Percentiles rank a stretch among this genome's conserved stretches.
Evolutionary conservation across 1,140 invertebrate genomes (phyloP).

Genomic region (Anadara kagoshimensis): DNA sequence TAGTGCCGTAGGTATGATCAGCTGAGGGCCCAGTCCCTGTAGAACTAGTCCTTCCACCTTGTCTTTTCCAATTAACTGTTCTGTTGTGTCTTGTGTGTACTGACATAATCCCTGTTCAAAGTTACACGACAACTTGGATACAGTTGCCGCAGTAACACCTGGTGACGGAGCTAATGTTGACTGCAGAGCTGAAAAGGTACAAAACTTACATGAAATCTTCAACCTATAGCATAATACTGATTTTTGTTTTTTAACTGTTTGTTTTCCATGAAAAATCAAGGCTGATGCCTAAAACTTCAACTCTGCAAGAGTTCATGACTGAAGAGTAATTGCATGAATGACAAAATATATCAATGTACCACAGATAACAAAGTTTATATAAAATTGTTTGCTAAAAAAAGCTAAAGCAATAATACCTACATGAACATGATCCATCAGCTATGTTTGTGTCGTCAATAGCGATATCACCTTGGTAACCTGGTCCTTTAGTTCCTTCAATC

Average conservation of each 20-base stretch:
- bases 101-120: constrained; percentile 79
- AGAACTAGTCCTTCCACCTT: constrained; percentile 43
- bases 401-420: constrained; percentile 17
- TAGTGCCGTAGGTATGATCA: constrained; percentile 60
- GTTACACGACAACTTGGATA: constrained; percentile 49
- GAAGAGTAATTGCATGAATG: not conserved
- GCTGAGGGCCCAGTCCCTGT: constrained; percentile 45
- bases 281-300: no score
- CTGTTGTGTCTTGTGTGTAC: constrained; percentile 79
- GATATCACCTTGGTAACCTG: constrained; percentile 79
- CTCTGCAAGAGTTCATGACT: no score
- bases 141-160: no score
- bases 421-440: constrained; percentile 41
- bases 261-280: no score
- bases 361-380: not conserved
- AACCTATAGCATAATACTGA: no score
- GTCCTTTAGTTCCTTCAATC: constrained; percentile 53
- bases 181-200: no score
- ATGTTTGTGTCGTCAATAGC: constrained; percentile 80
- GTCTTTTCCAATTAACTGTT: constrained; percentile 53
- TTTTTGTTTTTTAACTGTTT: no score
- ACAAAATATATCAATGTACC: not conserved
- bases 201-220: no score
- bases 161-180: no score
- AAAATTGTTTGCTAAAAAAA: not conserved